Evolutionary conservation across 2,113 vertebrate genomes (phyloP).

Genomic region (Barbus barbus): DNA sequence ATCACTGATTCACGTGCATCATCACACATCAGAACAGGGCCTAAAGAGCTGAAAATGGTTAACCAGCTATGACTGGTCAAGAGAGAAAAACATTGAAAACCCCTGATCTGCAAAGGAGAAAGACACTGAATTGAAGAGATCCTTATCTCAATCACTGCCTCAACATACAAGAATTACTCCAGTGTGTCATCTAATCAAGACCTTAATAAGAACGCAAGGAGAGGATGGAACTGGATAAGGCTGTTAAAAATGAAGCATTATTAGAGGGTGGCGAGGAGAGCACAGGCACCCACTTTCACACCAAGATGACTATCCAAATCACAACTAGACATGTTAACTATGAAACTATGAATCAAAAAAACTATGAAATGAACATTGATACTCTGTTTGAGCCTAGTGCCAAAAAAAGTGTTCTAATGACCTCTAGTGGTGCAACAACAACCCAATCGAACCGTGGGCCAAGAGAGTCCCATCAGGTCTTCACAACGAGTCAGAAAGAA

Average conservation of each 20-base stretch:
- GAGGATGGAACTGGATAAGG: slow-evolving; percentile 15
- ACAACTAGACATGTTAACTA: neutral
- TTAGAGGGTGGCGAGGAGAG: slow-evolving; percentile 4
- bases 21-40: neutral
- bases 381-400: neutral
- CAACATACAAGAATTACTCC: slow-evolving; percentile 32
- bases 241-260: slow-evolving; percentile 43
- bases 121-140: neutral
- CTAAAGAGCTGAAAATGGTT: neutral
- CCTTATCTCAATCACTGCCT: slow-evolving; percentile 19
- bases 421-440: slow-evolving; percentile 44
- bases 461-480: neutral
- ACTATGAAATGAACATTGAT: neutral
- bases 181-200: slow-evolving; percentile 40
- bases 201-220: slow-evolving; percentile 33
- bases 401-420: slow-evolving; percentile 21
- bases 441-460: neutral
- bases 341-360: neutral
- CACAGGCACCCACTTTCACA: neutral
- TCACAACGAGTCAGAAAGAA: neutral
- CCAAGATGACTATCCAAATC: slow-evolving; percentile 3
- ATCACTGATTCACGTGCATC: neutral
- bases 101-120: no score
- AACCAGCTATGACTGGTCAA: slow-evolving; percentile 9
- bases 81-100: no score